Evolutionary conservation across 2,113 vertebrate species (phyloP).

Genomic region (Rhadina sibilatrix): DNA sequence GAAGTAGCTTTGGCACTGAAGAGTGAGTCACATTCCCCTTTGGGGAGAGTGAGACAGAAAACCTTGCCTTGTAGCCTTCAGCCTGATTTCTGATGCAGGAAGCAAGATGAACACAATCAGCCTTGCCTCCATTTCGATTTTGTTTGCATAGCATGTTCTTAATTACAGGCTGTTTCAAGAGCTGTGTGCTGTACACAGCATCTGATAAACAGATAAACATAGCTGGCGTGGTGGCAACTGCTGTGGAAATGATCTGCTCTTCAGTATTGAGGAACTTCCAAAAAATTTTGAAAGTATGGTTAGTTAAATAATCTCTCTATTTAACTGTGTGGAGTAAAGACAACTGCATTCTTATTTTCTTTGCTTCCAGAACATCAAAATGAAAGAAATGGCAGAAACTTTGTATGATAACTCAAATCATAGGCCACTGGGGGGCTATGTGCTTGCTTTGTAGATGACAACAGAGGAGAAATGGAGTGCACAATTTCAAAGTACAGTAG

Average conservation of each 20-base stretch:
- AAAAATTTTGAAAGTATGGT: neutral
- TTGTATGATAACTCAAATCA: neutral
- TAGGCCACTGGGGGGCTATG: neutral
- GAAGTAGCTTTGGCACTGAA: neutral
- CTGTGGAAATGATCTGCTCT: slow-evolving; percentile 7
- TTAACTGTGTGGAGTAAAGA: neutral
- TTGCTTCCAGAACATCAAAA: neutral
- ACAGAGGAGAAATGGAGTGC: neutral
- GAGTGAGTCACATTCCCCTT: slow-evolving; percentile 34
- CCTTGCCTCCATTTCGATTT: slow-evolving; percentile 46
- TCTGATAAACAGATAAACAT: slow-evolving; percentile 68
- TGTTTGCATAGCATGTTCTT: slow-evolving; percentile 65
- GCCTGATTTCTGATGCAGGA: slow-evolving; percentile 50
- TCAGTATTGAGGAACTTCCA: neutral
- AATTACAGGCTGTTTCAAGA: slow-evolving; percentile 67
- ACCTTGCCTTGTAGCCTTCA: neutral
- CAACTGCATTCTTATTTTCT: neutral
- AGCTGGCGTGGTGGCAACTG: neutral
- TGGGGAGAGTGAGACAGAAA: neutral
- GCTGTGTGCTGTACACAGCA: slow-evolving; percentile 51
- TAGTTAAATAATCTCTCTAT: neutral
- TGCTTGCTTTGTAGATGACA: neutral
- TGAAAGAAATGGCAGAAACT: neutral
- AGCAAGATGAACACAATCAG: slow-evolving; percentile 48
- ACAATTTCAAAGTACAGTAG: neutral